These are phyloP conservation scores for Erpornis zantholeuca DNA, from an alignment of 2,113 vertebrate species.

Conservation along the genomic window DNA sequence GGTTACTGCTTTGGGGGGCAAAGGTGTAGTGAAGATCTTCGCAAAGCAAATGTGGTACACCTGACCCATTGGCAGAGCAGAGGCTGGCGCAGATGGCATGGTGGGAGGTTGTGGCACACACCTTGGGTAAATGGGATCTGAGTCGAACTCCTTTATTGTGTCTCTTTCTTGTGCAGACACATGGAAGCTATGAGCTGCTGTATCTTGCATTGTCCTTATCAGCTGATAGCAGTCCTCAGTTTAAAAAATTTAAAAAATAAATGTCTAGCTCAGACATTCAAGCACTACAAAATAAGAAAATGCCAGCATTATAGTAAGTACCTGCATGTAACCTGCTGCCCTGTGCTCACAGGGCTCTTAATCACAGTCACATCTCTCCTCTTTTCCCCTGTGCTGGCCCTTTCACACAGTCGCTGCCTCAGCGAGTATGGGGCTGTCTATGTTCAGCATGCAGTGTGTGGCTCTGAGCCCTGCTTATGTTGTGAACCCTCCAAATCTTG, in stretches of 20 bases:
- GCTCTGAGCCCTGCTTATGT: not conserved
- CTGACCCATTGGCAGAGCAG: not conserved
- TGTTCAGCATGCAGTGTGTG: not conserved
- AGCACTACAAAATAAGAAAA: not conserved
- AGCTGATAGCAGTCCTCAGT: not conserved
- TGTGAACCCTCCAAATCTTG: not conserved
- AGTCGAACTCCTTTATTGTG: not conserved
- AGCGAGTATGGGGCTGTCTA: rapidly evolving
- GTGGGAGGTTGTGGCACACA: not conserved
- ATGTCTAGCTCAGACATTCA: not conserved
- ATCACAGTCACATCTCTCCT: not conserved
- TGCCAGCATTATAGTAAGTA: not conserved
- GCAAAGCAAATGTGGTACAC: rapidly evolving
- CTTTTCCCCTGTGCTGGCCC: not conserved
- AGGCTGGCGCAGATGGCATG: not conserved
- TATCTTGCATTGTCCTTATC: not conserved
- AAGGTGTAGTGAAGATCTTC: not conserved
- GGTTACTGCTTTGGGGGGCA: not conserved
- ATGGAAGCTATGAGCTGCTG: not conserved
- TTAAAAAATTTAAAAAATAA: not conserved
- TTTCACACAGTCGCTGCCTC: not conserved
- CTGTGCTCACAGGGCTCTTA: not conserved
- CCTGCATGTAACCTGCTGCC: not conserved
- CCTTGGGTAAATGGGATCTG: not conserved
- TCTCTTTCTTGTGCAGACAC: rapidly evolving